Base-by-base conservation (phyloP, 2,797 vertebrate genomes). In the Enteromius mattozi region DNA sequence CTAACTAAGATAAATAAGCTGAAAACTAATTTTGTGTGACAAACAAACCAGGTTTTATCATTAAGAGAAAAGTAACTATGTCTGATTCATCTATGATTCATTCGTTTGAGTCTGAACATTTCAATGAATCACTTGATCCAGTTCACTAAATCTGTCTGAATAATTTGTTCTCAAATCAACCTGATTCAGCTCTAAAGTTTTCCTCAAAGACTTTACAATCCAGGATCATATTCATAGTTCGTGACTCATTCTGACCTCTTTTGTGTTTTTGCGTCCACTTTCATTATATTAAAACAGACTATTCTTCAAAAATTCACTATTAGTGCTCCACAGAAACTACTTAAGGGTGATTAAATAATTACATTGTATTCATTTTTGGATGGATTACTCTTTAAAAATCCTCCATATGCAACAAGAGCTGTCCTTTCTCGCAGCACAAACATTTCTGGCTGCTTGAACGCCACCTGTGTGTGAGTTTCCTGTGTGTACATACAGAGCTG, bases 401-500 rank as follows among this genome's bases (percentile, higher is more conserved):
- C 6, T 45, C 3, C 59, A 47, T 63, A n/a, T 17, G 45, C 24
- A 10, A 13, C 21, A 3, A 54, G 40, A 37, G 16, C 56, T 63
- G 54, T 40, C 16, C 65, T 66, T 27, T 63, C 30, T 51, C 17
- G 59, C 30, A 66, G 59, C 30, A n/a, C 33, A 37, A 56, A 21
- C 12, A 13, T 66, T 37, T 49, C 21, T 30, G 27, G 13, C 47
- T 71, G 4, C 16, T 45, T 33, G 37, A 10, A 40, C 8, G 42
- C 82, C 78, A 81, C 47, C 82, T 85, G 72, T 87, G 68, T 78
- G 86, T 33, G 87, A 88, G 35, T 86, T 88, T 24, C 21, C 77
- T 92, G 87, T 88, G 88, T 91, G 90, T 92, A 66, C 91, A 90
- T 92, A 91, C 89, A 91, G 90, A 91, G 89, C 86, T 90, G 88